phyloP scores from a whole-genome alignment of 2,888 invertebrate genomes.

The Calameuta filiformis region DNA sequence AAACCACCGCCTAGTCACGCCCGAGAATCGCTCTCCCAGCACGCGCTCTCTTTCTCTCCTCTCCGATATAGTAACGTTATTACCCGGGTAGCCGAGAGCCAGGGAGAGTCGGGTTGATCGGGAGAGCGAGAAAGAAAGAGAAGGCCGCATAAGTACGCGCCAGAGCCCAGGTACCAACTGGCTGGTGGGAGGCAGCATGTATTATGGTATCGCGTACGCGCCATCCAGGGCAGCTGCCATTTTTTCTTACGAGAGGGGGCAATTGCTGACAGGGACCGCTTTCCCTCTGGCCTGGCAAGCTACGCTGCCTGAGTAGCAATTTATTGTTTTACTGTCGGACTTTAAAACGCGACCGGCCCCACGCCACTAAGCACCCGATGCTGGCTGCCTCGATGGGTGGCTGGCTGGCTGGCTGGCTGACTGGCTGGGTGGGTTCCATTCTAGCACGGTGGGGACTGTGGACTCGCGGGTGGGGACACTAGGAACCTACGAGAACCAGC shows the following conservation, averaged over 20 bases:
- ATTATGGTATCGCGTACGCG: constrained; percentile 48
- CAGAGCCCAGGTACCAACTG: neutral
- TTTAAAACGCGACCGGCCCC: constrained; percentile 34
- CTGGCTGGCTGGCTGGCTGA: neutral
- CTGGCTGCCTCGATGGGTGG: constrained; percentile 21
- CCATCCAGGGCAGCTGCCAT: constrained; percentile 69
- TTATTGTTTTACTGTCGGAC: constrained; percentile 61
- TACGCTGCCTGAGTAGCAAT: constrained; percentile 49
- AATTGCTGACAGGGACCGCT: constrained; percentile 63
- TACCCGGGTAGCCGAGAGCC: neutral
- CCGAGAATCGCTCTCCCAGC: neutral
- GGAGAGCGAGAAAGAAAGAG: neutral
- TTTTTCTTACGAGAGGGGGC: constrained; percentile 65
- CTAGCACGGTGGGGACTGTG: neutral
- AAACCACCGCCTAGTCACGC: neutral
- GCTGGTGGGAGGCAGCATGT: constrained; percentile 37
- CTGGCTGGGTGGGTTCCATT: constrained; percentile 14
- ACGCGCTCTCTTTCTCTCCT: constrained; percentile 8
- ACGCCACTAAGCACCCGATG: constrained; percentile 24
- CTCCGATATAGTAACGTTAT: constrained; percentile 5
- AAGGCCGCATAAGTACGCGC: neutral
- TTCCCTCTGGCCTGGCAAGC: constrained; percentile 47
- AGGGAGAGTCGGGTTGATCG: neutral
- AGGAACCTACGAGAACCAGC: neutral
- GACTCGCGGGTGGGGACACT: neutral